Conservation (phyloP, 2,113 vertebrate genomes). For the Phodopus roborovskii region DNA sequence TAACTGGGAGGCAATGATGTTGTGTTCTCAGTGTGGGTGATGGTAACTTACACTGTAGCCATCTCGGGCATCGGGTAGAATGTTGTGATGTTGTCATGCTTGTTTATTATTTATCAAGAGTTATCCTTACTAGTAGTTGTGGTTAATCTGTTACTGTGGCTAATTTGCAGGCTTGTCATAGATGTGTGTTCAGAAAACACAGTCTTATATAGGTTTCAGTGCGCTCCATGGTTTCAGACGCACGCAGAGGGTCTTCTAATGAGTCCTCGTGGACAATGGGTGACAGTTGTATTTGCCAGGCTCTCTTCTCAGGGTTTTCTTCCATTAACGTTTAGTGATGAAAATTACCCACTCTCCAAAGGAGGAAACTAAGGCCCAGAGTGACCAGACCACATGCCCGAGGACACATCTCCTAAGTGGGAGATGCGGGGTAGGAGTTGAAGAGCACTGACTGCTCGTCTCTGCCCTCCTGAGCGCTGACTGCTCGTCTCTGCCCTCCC, state of each 20-base stretch:
- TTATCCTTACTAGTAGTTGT: neutral
- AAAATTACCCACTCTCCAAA: neutral
- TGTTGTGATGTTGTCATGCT: neutral
- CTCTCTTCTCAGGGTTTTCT: neutral
- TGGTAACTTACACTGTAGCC: neutral
- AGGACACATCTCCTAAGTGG: neutral
- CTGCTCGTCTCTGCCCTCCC: neutral
- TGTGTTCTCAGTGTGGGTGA: neutral
- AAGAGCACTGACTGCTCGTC: neutral
- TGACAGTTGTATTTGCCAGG: neutral
- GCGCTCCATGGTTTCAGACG: neutral
- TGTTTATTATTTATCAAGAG: neutral
- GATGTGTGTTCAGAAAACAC: neutral
- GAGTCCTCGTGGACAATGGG: neutral
- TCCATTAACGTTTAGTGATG: neutral
- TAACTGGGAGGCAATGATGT: neutral
- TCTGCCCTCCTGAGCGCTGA: neutral
- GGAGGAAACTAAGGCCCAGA: neutral
- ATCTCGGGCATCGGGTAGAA: neutral
- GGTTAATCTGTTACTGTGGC: neutral
- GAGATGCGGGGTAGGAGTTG: neutral
- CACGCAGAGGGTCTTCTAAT: neutral
- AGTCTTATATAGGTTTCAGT: neutral
- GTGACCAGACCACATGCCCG: neutral
- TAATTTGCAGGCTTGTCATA: neutral